These are phyloP conservation scores for Sarcophaga subvicina DNA, from an alignment of 2,888 invertebrate genomes.

Conservation along the genomic window DNA sequence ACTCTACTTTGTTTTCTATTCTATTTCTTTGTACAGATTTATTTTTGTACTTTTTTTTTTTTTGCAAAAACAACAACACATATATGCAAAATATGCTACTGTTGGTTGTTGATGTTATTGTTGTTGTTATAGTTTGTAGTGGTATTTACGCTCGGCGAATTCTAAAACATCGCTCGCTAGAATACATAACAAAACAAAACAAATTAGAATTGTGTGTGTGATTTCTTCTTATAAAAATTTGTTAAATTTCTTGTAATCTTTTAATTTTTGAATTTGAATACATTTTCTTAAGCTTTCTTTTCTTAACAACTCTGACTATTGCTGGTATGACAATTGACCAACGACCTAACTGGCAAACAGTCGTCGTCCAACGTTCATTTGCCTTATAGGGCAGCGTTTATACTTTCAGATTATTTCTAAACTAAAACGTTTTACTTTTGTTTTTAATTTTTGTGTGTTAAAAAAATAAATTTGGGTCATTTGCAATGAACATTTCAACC, in stretches of 20 bases:
- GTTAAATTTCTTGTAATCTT: too few species aligned
- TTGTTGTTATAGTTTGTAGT: too few species aligned
- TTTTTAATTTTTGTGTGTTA: conserved; percentile 46
- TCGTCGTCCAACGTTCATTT: not conserved
- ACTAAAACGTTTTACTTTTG: conserved; percentile 36
- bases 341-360: not conserved
- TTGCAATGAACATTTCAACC: conserved; percentile 1
- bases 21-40: conserved; percentile 22
- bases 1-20: not conserved
- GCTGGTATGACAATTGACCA: too few species aligned
- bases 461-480: conserved; percentile 54
- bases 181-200: too few species aligned
- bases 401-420: conserved; percentile 49
- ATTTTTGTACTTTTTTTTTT: conserved; percentile 13
- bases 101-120: too few species aligned
- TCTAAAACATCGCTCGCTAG: too few species aligned
- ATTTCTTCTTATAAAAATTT: too few species aligned
- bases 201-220: too few species aligned
- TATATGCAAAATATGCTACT: conserved; percentile 38
- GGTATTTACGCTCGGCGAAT: too few species aligned
- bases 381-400: not conserved
- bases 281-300: too few species aligned
- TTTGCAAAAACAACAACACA: conserved; percentile 10
- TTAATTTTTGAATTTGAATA: too few species aligned
- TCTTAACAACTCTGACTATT: too few species aligned